A percentile compares a stretch with the other conserved stretches of the same genome.
Evolutionary conservation across 2,113 vertebrate genomes (phyloP).

Genomic region (Notarius lentiginosus): DNA sequence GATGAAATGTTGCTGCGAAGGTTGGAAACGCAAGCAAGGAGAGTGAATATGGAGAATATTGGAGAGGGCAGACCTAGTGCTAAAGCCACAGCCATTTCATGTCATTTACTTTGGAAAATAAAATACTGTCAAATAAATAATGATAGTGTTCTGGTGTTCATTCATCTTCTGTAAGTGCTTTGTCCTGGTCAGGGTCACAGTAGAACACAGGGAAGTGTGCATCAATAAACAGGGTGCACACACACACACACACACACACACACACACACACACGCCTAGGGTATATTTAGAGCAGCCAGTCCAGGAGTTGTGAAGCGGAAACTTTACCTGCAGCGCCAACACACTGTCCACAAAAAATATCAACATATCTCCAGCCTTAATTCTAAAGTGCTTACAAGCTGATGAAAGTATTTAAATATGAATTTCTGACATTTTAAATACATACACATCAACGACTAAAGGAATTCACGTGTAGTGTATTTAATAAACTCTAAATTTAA

Average conservation of each 20-base stretch:
- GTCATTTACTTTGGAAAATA: not conserved
- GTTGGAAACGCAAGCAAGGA: not conserved
- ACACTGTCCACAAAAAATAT: not conserved
- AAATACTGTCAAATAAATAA: not conserved
- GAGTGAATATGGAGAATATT: not conserved
- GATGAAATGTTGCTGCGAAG: not conserved
- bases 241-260: not conserved
- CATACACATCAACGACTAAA: not conserved
- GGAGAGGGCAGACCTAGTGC: not conserved
- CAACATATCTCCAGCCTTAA: not conserved
- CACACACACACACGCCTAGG: not conserved
- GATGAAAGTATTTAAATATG: not conserved
- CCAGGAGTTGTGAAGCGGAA: not conserved
- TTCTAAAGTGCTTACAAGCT: not conserved
- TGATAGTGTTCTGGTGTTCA: not conserved
- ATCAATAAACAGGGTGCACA: not conserved
- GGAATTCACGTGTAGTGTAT: not conserved
- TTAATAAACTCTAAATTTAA: not conserved
- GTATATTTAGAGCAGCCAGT: not conserved
- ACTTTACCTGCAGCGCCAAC: not conserved
- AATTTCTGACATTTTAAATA: not conserved
- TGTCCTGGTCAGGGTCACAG: not conserved
- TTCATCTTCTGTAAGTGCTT: not conserved
- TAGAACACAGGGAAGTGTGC: not conserved
- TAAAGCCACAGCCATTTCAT: not conserved